Evolutionary conservation across 2,888 invertebrate genomes (phyloP), one percentile per base, ranked within the genome.

Genomic region (Drosophila gaucha): DNA sequence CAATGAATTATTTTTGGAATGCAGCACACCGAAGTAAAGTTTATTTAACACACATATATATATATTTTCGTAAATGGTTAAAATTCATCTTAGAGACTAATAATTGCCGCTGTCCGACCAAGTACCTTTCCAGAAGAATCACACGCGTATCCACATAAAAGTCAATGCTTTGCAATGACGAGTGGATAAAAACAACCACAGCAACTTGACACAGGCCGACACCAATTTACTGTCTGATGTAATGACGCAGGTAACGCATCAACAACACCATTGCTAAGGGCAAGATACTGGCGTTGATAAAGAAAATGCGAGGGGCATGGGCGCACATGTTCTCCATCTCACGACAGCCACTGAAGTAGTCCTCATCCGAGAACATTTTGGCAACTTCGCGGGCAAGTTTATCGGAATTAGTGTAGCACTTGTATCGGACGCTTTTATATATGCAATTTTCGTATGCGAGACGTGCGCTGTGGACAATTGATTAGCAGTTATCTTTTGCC

Each of bases 371-470:
- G 24, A 92, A 58, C 83, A 91, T 89, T 83, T 89, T 89, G 12
- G 91, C 91, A 18, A 91, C 89, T 50, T 90, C 89, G 10, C 89
- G 88, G 20, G 91, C 91, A 43, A 91, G 92, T 54, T 85, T 82
- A 1, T 90, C 91, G 46, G 92, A 91, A 39, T 88, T 79, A 31
- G 86, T 82, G 57, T 90, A 90, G 70, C 92, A 92, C 63, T 92
- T 92, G 68, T 88, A 90, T 0, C 91, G 86, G 8, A 91, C 91
- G 39, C 91, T 91, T 22, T 91, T 92, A 68, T 89, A 90, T 60
- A 92, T 90, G 78, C 92, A 92, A 30, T 89, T 90, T 72, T 92
- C 91, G 51, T 91, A 92, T 28, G 91, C 91, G 51, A 89, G 85
- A n/a, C 92, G 89, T 31, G 91, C 90, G 56, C 92, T 92, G 67